Evolutionary conservation across 2,797 vertebrate species (phyloP).

Genomic region (Megalops cyprinoides): DNA sequence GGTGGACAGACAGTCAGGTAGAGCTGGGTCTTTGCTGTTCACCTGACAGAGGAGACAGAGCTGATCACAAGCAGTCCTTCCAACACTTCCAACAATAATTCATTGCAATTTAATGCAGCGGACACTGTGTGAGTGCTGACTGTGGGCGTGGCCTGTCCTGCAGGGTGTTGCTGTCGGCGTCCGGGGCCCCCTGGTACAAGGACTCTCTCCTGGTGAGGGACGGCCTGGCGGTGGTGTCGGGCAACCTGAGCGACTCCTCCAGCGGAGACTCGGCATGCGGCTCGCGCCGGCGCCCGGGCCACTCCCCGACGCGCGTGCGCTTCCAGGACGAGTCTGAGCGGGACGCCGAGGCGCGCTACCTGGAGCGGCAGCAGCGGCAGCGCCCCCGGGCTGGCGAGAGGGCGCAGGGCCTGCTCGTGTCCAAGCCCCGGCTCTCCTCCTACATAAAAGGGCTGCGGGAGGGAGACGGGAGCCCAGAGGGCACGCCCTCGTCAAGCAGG

Average conservation of each 20-base stretch:
- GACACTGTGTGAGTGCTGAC: neutral
- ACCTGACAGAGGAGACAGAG: too few relatives aligned
- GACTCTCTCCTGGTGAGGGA: conserved; percentile 53
- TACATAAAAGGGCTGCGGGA: conserved; percentile 55
- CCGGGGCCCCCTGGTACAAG: conserved; percentile 27
- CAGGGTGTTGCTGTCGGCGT: neutral
- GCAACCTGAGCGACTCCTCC: conserved; percentile 70
- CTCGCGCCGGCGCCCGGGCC: conserved; percentile 66
- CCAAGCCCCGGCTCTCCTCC: conserved; percentile 59
- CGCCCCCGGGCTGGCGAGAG: conserved; percentile 52
- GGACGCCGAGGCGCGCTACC: conserved; percentile 84
- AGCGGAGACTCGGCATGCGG: conserved; percentile 66
- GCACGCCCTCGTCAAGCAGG: conserved; percentile 58
- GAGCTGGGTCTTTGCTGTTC: too few relatives aligned
- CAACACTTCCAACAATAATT: too few relatives aligned
- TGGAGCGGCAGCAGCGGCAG: conserved; percentile 81
- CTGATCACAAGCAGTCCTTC: too few relatives aligned
- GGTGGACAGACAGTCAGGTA: too few relatives aligned
- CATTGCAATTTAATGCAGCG: too few relatives aligned
- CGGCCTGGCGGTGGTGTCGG: conserved; percentile 45
- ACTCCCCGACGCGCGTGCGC: conserved; percentile 82
- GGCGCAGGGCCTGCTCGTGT: conserved; percentile 56
- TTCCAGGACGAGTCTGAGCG: conserved; percentile 89
- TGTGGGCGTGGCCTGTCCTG: neutral
- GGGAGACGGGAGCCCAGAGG: conserved; percentile 32